phyloP scores from a whole-genome alignment of 2,888 invertebrate genomes.

The Pachliopta kotzebuea region DNA sequence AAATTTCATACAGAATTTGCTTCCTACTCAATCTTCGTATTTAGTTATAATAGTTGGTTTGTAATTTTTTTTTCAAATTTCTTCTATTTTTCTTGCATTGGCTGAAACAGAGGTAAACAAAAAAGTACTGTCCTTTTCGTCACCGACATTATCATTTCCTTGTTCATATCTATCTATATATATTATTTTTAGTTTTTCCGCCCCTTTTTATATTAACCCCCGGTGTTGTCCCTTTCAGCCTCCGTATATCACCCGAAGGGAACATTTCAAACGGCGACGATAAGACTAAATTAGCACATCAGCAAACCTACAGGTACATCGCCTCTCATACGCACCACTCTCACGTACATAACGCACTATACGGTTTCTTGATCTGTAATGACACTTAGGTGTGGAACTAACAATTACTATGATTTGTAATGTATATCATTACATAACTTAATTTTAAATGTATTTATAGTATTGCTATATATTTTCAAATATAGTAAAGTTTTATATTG shows the following conservation, averaged over 20 bases:
- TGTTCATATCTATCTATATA: constrained; percentile 43
- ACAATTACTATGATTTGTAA: constrained; percentile 7
- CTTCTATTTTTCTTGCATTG: constrained; percentile 64
- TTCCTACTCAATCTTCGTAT: background rate
- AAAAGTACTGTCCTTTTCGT: constrained; percentile 43
- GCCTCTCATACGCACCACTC: constrained; percentile 47
- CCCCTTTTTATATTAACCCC: constrained; percentile 66
- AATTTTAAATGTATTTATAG: background rate
- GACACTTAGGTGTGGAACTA: constrained; percentile 26
- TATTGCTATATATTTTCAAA: background rate
- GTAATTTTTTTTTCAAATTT: constrained; percentile 38
- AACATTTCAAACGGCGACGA: constrained; percentile 83
- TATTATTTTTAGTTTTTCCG: constrained; percentile 37
- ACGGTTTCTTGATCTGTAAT: constrained; percentile 6
- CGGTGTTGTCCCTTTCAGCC: constrained; percentile 81
- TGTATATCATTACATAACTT: background rate
- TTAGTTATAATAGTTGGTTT: constrained; percentile 37
- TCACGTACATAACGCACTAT: constrained; percentile 38
- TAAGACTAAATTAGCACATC: constrained; percentile 84
- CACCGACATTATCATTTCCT: constrained; percentile 55
- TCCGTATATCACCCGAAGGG: constrained; percentile 81
- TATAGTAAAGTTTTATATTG: background rate
- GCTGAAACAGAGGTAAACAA: constrained; percentile 75
- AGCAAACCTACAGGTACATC: constrained; percentile 88
- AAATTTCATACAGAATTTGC: too few relatives aligned